phyloP scores from a whole-genome alignment of 2,113 vertebrate genomes.

The Grus americana region DNA sequence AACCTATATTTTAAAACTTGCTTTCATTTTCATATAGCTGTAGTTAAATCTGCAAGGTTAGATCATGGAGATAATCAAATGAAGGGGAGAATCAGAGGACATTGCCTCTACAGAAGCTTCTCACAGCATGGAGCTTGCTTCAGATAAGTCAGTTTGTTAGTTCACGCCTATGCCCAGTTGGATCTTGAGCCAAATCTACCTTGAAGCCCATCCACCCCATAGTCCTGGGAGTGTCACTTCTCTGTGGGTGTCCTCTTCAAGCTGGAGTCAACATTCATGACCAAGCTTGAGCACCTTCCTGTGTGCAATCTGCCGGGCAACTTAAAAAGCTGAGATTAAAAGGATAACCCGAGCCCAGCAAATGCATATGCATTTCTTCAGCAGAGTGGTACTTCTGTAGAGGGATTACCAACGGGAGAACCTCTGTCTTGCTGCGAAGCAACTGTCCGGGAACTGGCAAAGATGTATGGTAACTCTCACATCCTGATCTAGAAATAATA shows the following conservation, averaged over 20 bases:
- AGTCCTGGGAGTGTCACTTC: not conserved
- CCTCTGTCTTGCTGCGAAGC: not conserved
- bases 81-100: not conserved
- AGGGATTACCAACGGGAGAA: not conserved
- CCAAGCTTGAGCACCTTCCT: not conserved
- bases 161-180: not conserved
- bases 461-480: not conserved
- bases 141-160: not conserved
- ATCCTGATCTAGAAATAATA: not conserved
- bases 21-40: not conserved
- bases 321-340: not conserved
- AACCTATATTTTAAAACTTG: not conserved
- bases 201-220: not conserved
- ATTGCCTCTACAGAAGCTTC: not conserved
- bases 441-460: not conserved
- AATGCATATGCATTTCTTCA: not conserved
- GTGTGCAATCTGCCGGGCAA: not conserved
- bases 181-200: not conserved
- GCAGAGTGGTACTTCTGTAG: not conserved
- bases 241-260: not conserved
- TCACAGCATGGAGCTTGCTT: not conserved
- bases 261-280: not conserved
- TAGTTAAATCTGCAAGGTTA: not conserved
- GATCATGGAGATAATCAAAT: not conserved
- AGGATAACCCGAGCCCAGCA: not conserved